phyloP scores from a whole-genome alignment of 2,113 vertebrate species.

The Grammomys surdaster region DNA sequence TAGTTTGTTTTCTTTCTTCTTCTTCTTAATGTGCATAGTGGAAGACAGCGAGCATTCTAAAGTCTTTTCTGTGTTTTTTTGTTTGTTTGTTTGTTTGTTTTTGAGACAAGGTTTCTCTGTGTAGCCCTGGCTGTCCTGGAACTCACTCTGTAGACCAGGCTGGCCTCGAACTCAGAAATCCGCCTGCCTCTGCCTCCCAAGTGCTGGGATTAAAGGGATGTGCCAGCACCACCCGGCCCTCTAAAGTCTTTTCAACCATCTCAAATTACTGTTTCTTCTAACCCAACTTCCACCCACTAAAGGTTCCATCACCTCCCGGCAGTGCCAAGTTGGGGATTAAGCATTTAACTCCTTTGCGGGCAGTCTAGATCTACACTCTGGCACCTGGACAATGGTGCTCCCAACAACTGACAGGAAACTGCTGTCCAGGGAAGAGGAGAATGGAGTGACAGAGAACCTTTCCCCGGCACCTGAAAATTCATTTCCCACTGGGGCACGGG shows the following conservation, averaged over 20 bases:
- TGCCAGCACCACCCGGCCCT: too few species aligned
- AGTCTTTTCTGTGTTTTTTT: too few species aligned
- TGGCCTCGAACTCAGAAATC: too few species aligned
- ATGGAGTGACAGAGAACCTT: accelerated
- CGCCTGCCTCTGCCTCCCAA: too few species aligned
- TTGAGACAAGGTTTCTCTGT: too few species aligned
- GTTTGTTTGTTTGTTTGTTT: too few species aligned
- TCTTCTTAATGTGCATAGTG: neutral
- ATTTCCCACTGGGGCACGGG: neutral
- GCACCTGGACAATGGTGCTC: neutral
- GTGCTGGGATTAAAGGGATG: too few species aligned
- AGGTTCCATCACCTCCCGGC: too few species aligned
- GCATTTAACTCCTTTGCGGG: neutral
- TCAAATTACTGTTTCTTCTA: neutral
- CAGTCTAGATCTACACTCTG: neutral
- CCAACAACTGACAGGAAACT: neutral
- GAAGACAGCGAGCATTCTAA: neutral
- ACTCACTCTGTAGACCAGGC: too few species aligned
- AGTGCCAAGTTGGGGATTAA: neutral
- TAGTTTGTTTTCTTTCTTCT: neutral
- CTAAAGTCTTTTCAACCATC: neutral
- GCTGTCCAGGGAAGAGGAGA: neutral
- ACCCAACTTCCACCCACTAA: neutral
- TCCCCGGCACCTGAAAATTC: neutral
- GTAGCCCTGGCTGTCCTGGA: too few species aligned